Conservation (phyloP, 2,888 invertebrate genomes). For the Hetaerina titia region DNA sequence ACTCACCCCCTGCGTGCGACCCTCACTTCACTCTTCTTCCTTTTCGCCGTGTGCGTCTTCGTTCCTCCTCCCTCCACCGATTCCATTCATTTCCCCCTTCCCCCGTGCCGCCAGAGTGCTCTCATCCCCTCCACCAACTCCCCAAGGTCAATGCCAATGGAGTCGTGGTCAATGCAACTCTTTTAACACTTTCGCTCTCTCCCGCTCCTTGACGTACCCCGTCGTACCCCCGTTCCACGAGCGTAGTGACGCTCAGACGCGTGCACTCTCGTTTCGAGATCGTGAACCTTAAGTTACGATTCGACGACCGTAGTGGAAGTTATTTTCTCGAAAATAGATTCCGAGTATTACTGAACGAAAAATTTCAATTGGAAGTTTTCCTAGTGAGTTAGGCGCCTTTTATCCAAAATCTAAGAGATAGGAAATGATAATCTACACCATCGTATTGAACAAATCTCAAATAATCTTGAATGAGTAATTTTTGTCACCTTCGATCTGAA, state of each 20-base stretch:
- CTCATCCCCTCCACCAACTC: neutral
- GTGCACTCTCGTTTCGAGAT: neutral
- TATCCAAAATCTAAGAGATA: too few relatives aligned
- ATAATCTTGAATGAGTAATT: too few relatives aligned
- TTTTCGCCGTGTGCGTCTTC: neutral
- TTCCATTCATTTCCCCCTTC: neutral
- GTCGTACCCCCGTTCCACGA: neutral
- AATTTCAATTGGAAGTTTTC: too few relatives aligned
- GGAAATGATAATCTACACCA: too few relatives aligned
- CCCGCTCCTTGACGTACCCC: too few relatives aligned
- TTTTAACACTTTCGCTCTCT: neutral
- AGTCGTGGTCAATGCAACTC: constrained; percentile 1
- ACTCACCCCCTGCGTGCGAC: neutral
- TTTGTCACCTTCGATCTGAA: too few relatives aligned
- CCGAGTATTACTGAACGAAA: too few relatives aligned
- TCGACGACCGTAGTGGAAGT: too few relatives aligned
- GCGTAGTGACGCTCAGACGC: neutral
- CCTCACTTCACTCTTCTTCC: neutral
- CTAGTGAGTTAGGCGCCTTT: too few relatives aligned
- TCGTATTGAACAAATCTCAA: too few relatives aligned
- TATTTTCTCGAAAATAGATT: too few relatives aligned
- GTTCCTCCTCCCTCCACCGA: neutral
- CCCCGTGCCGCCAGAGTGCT: neutral
- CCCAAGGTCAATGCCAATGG: neutral
- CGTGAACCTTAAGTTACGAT: neutral